phyloP scores from a whole-genome alignment of 92 coral and sea anemone genomes.

The Metridium senile region DNA sequence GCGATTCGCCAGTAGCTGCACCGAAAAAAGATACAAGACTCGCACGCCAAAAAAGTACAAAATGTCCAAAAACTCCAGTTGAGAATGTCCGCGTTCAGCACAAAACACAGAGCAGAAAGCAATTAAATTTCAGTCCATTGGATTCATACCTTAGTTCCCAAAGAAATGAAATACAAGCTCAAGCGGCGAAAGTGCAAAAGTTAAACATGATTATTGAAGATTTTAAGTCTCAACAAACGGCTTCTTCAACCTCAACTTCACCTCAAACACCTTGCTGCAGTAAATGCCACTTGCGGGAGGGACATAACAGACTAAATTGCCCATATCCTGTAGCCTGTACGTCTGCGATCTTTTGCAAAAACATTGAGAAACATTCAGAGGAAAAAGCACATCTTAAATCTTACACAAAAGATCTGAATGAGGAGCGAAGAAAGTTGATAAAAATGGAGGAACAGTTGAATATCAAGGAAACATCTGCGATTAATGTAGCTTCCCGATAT shows the following conservation, averaged over 20 bases:
- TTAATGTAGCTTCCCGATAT: too few species aligned
- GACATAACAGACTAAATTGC: constrained; percentile 40
- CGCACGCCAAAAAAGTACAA: background rate
- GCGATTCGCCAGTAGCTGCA: constrained; percentile 16
- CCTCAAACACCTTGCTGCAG: constrained; percentile 26
- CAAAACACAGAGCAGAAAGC: constrained; percentile 12
- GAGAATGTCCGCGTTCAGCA: constrained; percentile 9
- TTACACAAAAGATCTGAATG: constrained; percentile 7
- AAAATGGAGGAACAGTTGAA: constrained; percentile 24
- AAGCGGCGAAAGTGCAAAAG: constrained; percentile 7
- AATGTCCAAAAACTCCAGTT: background rate
- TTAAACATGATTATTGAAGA: constrained; percentile 19
- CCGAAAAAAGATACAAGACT: background rate
- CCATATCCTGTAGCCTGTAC: constrained; percentile 32
- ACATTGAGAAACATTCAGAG: constrained; percentile 40
- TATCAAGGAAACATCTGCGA: constrained; percentile 13
- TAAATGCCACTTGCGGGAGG: constrained; percentile 34
- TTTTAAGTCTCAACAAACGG: constrained; percentile 15
- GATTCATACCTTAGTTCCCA: constrained; percentile 33
- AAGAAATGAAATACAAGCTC: constrained; percentile 23
- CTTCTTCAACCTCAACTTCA: background rate
- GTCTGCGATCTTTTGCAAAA: constrained; percentile 33
- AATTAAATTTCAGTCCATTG: constrained; percentile 26
- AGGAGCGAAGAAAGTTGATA: constrained; percentile 28
- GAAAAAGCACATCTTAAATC: constrained; percentile 28